Base-by-base conservation (phyloP, 2,888 invertebrate genomes). In the Atethmia centrago region DNA sequence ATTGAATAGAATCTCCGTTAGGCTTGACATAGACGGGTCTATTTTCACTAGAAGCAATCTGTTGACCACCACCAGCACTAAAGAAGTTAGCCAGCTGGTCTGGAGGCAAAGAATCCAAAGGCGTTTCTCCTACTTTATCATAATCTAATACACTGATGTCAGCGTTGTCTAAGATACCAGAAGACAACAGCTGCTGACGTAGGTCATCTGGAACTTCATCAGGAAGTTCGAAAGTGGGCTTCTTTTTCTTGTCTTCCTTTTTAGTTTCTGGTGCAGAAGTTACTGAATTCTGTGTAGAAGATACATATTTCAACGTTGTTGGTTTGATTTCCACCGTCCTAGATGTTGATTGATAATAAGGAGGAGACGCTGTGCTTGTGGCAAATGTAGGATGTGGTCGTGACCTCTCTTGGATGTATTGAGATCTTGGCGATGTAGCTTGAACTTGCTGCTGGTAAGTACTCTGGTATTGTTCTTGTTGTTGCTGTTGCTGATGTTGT, bases 161-260 rank as follows among this genome's bases (percentile, higher is more conserved):
- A 61, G 98, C 98, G 89, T 98, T 98, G 85, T 98, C 98, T 71
- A 99, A 95, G 86, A 99, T 98, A 55, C 99, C 99, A 0, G 98
- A 98, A 65, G 98, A 97, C 62, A 98, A 93, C 9, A 99, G 94
- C 88, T 99, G 98, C 90, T 98, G 97, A 56, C 98, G 97, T 62
- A 99, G 96, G 87, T 99, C 98, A 83, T 98, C 98, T 8, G 99
- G 99, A 10, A 98, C 98, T 95, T 99, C 98, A 88, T 98, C 98
- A 19, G 99, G 99, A 59, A 99, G 94, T 83, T 97, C 97, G 76
- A 97, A 91, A 3, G 92, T 68, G 55, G 96, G 95, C 88, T 96
- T 97, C 68, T 96, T 96, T 86, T 97, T 97, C 86, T 97, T 97
- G 71, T 96, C 96, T 70, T 97, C 96, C 75, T 96, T 96, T 45